phyloP scores from a whole-genome alignment of 2,797 vertebrate genomes.

The Micrastur ruficollis region DNA sequence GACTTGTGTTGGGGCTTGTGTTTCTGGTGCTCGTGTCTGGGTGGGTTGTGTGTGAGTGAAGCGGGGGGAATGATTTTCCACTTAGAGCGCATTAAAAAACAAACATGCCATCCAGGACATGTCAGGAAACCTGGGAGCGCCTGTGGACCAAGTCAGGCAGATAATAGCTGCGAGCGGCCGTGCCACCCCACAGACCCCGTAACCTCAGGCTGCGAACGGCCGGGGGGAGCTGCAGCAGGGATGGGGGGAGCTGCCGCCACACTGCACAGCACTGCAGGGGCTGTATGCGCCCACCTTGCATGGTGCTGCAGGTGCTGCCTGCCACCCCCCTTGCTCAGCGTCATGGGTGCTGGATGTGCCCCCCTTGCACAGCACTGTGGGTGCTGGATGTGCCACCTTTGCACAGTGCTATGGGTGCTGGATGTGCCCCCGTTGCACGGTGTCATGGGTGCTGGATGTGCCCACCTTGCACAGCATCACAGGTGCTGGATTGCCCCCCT shows the following conservation, averaged over 20 bases:
- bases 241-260: rapidly evolving
- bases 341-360: not conserved
- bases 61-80: not conserved
- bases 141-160: not conserved
- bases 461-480: rapidly evolving
- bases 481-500: rapidly evolving
- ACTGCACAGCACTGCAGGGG: rapidly evolving
- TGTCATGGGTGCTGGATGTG: rapidly evolving
- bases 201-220: not conserved
- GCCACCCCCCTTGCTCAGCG: not conserved
- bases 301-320: too few relatives aligned
- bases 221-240: not conserved
- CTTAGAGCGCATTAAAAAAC: not conserved
- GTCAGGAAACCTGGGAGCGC: not conserved
- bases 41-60: not conserved
- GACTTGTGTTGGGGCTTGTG: not conserved
- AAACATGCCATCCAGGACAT: not conserved
- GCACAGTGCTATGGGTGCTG: too few relatives aligned
- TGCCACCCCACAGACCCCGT: not conserved
- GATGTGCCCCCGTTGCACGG: rapidly evolving
- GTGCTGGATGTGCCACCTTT: rapidly evolving
- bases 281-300: rapidly evolving
- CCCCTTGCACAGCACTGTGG: rapidly evolving
- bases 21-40: not conserved
- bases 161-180: not conserved